These are phyloP conservation scores for Spermophilus dauricus DNA, from an alignment of 2,113 vertebrate genomes.

Conservation along the genomic window DNA sequence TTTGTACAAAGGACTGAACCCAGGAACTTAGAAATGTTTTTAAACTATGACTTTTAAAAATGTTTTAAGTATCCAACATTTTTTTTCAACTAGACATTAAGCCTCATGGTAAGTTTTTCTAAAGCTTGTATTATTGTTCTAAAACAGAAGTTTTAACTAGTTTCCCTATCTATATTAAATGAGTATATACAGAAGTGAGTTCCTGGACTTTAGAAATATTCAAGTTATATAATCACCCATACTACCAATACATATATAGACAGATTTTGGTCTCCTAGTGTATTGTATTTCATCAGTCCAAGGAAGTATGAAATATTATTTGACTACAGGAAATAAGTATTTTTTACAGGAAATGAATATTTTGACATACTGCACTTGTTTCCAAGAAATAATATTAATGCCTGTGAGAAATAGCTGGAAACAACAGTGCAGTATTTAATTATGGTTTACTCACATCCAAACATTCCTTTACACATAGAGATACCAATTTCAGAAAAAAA, in stretches of 20 bases:
- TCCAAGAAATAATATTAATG: conserved; percentile 12
- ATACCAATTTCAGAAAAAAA: neutral
- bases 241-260: neutral
- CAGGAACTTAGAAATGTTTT: neutral
- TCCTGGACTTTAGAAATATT: neutral
- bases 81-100: conserved; percentile 34
- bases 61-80: neutral
- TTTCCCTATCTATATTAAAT: neutral
- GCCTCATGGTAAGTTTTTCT: neutral
- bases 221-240: neutral
- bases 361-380: conserved; percentile 6
- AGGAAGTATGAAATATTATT: neutral
- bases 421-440: neutral
- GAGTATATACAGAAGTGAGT: neutral
- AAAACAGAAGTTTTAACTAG: neutral
- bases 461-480: conserved; percentile 9
- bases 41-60: neutral
- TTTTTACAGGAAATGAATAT: neutral
- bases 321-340: neutral
- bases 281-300: neutral
- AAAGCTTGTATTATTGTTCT: neutral
- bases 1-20: no score
- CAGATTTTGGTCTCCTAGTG: neutral
- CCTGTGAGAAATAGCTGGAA: conserved; percentile 29
- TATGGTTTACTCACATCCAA: neutral